Evolutionary conservation across 2,888 invertebrate genomes (phyloP).

Genomic region (Tholera decimalis): DNA sequence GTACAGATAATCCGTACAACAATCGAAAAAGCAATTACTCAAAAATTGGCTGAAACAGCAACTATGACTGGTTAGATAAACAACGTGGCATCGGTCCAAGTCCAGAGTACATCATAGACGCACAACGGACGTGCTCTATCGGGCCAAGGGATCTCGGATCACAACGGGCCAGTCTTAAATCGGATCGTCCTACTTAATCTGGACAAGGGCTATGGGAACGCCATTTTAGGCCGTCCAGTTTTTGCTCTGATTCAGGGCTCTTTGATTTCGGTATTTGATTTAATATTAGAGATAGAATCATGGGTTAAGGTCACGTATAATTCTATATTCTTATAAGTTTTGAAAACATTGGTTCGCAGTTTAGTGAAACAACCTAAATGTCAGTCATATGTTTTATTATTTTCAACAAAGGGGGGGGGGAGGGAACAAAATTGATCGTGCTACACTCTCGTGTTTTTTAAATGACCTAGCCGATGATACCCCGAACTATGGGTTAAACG

Average conservation of each 20-base stretch:
- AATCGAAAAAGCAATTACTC: conserved; percentile 48
- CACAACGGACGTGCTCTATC: conserved; percentile 62
- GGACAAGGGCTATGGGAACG: conserved; percentile 41
- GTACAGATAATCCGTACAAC: conserved; percentile 24
- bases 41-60: conserved; percentile 44
- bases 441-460: no score
- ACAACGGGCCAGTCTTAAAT: conserved; percentile 55
- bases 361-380: not conserved
- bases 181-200: conserved; percentile 61
- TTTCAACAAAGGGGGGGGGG: no score
- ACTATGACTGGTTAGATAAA: conserved; percentile 45
- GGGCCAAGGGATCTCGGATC: conserved; percentile 46
- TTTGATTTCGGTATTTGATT: conserved; percentile 31
- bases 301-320: conserved; percentile 12
- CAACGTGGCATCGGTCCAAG: conserved; percentile 57
- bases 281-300: conserved; percentile 31
- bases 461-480: no score
- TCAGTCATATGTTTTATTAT: no score
- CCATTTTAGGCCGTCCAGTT: conserved; percentile 36
- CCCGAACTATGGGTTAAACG: no score
- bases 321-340: conserved; percentile 7
- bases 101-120: conserved; percentile 40
- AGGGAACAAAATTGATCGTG: no score
- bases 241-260: conserved; percentile 25
- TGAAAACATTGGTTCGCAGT: not conserved